phyloP scores from a whole-genome alignment of 2,888 invertebrate genomes.

The Ctenicera cuprea region DNA sequence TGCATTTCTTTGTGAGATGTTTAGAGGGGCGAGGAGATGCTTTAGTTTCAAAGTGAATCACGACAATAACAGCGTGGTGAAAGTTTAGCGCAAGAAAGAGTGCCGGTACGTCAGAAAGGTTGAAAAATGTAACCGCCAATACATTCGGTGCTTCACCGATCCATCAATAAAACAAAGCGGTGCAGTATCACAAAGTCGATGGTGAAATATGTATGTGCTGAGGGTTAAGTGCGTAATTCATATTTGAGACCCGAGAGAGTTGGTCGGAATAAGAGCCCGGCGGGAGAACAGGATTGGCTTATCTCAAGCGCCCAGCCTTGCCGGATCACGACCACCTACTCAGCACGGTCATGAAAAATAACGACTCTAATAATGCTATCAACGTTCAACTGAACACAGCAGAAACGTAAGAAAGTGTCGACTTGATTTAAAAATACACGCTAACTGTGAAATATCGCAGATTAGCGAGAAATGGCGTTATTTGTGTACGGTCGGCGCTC shows the following conservation, averaged over 20 bases:
- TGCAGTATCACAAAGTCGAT: slow-evolving; percentile 56
- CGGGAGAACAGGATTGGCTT: slow-evolving; percentile 66
- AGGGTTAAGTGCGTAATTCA: slow-evolving; percentile 68
- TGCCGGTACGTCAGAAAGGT: not conserved
- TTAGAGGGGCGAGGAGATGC: too few species aligned
- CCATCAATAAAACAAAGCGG: slow-evolving; percentile 51
- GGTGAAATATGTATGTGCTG: slow-evolving; percentile 64
- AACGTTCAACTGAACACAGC: slow-evolving; percentile 64
- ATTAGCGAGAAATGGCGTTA: slow-evolving; percentile 57
- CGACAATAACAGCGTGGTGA: too few species aligned
- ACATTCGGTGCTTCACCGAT: slow-evolving; percentile 26
- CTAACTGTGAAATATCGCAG: slow-evolving; percentile 62
- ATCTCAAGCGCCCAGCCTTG: slow-evolving; percentile 67
- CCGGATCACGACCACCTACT: slow-evolving; percentile 63
- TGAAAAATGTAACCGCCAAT: slow-evolving; percentile 19
- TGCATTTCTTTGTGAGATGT: too few species aligned
- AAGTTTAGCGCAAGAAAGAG: too few species aligned
- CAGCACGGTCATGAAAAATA: slow-evolving; percentile 68
- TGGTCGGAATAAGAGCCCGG: slow-evolving; percentile 56
- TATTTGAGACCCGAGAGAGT: slow-evolving; percentile 62
- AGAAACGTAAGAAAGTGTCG: slow-evolving; percentile 63
- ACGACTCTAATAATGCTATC: slow-evolving; percentile 70
- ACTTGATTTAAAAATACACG: slow-evolving; percentile 61
- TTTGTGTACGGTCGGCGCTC: slow-evolving; percentile 53
- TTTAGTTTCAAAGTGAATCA: too few species aligned